phyloP scores from a whole-genome alignment of 2,113 vertebrate genomes.

The Oxyura jamaicensis region DNA sequence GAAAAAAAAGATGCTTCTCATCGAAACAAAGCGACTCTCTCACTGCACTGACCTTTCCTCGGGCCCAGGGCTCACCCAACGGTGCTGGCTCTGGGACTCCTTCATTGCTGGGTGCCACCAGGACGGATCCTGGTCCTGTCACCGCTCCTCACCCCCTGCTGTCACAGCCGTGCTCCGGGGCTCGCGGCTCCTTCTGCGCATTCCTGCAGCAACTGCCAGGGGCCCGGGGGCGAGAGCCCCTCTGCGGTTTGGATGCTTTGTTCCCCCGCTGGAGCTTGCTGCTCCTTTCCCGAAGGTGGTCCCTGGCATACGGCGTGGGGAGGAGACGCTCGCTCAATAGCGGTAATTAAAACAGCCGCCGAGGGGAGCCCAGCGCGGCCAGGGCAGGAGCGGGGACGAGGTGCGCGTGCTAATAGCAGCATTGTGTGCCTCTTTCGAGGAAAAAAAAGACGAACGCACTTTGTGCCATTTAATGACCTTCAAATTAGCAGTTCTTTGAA shows the following conservation, averaged over 20 bases:
- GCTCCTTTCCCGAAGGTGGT: background rate
- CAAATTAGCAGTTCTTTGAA: slow-evolving; percentile 82
- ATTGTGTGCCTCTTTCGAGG: slow-evolving; percentile 62
- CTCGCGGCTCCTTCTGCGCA: slow-evolving; percentile 62
- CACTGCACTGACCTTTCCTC: background rate
- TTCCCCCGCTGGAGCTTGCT: background rate
- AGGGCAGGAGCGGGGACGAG: background rate
- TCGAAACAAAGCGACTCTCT: background rate
- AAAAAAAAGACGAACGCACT: slow-evolving; percentile 68
- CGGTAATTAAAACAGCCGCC: slow-evolving; percentile 4
- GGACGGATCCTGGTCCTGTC: background rate
- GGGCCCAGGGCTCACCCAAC: background rate
- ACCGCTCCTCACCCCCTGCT: background rate
- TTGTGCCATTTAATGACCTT: slow-evolving; percentile 81
- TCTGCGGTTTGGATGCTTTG: background rate
- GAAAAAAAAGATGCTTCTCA: background rate
- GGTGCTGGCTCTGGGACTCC: background rate
- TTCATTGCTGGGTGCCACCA: accelerated
- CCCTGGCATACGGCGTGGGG: background rate
- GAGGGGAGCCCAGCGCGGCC: background rate
- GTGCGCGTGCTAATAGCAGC: slow-evolving; percentile 60
- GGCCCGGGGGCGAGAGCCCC: background rate
- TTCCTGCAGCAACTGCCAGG: slow-evolving; percentile 77
- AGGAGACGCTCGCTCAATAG: background rate
- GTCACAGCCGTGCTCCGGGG: slow-evolving; percentile 40